Evolutionary conservation across 2,797 vertebrate genomes (phyloP).

Genomic region (Miichthys miiuy): DNA sequence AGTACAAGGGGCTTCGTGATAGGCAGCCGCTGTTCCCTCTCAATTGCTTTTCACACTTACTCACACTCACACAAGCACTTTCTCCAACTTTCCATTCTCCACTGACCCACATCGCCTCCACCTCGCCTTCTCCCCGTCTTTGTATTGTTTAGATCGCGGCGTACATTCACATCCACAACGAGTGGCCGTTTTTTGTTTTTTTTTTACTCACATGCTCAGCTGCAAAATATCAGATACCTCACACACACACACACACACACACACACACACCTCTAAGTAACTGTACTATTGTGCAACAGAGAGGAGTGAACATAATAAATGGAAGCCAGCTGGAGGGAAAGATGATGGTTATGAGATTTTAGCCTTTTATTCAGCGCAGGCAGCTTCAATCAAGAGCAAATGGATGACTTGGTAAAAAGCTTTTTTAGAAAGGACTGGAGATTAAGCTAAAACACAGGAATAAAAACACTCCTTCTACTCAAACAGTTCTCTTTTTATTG

Average conservation of each 20-base stretch:
- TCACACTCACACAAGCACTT: slow-evolving; percentile 35
- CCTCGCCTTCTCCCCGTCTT: slow-evolving; percentile 38
- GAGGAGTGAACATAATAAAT: slow-evolving; percentile 44
- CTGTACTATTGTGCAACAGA: slow-evolving; percentile 40
- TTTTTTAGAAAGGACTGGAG: slow-evolving; percentile 43
- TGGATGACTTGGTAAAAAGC: slow-evolving; percentile 52
- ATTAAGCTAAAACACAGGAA: slow-evolving; percentile 48
- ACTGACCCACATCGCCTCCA: slow-evolving; percentile 16
- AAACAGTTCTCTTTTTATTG: slow-evolving; percentile 58
- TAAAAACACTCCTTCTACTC: slow-evolving; percentile 20
- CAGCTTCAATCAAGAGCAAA: slow-evolving; percentile 56
- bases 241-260: not conserved
- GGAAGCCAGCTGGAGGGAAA: slow-evolving; percentile 50
- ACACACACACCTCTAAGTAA: slow-evolving; percentile 26
- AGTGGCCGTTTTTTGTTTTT: slow-evolving; percentile 10
- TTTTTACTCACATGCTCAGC: slow-evolving; percentile 4
- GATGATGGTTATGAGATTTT: slow-evolving; percentile 57
- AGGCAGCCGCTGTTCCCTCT: slow-evolving; percentile 47
- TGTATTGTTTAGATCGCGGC: slow-evolving; percentile 24
- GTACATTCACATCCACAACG: slow-evolving; percentile 6
- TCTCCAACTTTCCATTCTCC: slow-evolving; percentile 23
- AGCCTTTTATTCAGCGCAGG: slow-evolving; percentile 48
- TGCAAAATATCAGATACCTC: slow-evolving; percentile 11
- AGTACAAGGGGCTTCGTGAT: slow-evolving; percentile 44
- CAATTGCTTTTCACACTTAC: slow-evolving; percentile 40